Conservation (phyloP, 2,113 vertebrate genomes). For the Podocnemis expansa region DNA sequence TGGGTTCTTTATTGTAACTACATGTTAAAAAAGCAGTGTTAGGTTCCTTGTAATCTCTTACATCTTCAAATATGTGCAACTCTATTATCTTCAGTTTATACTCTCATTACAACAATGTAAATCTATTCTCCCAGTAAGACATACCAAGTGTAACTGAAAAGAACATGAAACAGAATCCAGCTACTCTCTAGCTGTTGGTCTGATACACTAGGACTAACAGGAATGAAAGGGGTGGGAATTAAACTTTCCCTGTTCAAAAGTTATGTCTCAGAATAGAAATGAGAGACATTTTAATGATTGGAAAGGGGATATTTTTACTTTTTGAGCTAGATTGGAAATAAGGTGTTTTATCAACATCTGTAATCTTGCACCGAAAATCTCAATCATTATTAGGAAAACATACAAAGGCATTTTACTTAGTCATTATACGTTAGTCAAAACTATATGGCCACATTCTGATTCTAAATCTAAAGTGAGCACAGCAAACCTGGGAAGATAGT, state of each 20-base stretch:
- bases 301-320: background rate
- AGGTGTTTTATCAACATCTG: background rate
- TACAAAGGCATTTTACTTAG: background rate
- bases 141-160: background rate
- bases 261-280: background rate
- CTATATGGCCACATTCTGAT: background rate
- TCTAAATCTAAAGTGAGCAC: background rate
- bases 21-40: background rate
- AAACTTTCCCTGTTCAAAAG: background rate
- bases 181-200: background rate
- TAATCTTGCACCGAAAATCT: background rate
- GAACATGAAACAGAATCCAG: background rate
- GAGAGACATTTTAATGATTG: background rate
- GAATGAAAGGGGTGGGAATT: background rate
- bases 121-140: background rate
- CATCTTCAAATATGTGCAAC: background rate
- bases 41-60: background rate
- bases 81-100: background rate
- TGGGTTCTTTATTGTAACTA: background rate
- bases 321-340: background rate
- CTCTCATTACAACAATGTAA: background rate
- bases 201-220: background rate
- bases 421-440: background rate
- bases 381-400: background rate
- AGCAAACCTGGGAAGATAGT: background rate